Evolutionary conservation across 2,888 invertebrate species (phyloP), one percentile per base, ranked within the genome.

Genomic region (Hirtodrosophila trivittata): DNA sequence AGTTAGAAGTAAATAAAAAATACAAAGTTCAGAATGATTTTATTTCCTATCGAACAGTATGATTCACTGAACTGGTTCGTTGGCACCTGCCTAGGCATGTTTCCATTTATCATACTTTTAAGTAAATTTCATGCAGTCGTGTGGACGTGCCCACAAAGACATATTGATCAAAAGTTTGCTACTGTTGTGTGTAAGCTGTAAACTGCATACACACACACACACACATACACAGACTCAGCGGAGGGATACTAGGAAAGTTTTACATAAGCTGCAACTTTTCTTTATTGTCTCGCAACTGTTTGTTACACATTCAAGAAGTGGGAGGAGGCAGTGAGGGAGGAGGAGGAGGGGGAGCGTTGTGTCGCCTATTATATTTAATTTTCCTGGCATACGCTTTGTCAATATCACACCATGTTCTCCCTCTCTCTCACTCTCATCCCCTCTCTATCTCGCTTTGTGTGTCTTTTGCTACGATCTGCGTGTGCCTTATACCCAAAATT

Each of bases 311-410:
- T 28, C 28, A 7, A 7, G 28, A 2, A n/a, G 28, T 2, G n/a
- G 28, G 28, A 28, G 9, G 7, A 28, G 5, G 28, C 1, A n/a
- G n/a, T 28, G 28, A 28, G 1, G 28, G 5, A 28, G 28, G n/a
- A 28, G 28, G 28, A 9, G 28, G 28, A 2, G 28, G n/a, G 1
- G 28, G n/a, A 28, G 28, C 2, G 25, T 45, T 30, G 55, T 63
- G 50, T 51, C 59, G 66, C 45, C 63, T 67, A 82, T 85, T 80
- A 67, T 73, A 85, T 80, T 85, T 82, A 85, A 80, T 80, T 80
- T 80, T 76, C 62, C 59, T 60, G 63, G 51, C 78, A 78, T 82
- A 85, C 65, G 83, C 86, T 80, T 78, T 85, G 78, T 85, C 85
- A 80, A 85, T 85, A 85, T 69, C 54, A 65, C 69, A 64, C 62